Conservation (phyloP, 1,140 invertebrate genomes). For the Oedothorax gibbosus region DNA sequence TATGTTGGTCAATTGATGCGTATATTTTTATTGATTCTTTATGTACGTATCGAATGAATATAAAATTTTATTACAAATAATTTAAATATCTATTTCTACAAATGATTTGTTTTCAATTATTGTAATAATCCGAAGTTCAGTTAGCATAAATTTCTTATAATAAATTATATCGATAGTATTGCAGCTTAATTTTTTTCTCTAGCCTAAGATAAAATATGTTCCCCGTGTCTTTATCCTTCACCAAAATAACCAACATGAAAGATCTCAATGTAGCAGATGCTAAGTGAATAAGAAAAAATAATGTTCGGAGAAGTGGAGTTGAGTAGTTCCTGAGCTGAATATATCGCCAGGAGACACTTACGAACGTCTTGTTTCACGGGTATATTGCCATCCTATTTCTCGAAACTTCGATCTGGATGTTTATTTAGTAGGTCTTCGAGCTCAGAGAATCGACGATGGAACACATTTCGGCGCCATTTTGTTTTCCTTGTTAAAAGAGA, state of each 20-base stretch:
- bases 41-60: too few relatives aligned
- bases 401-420: constrained; percentile 25
- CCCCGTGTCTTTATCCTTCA: neutral
- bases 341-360: constrained; percentile 30
- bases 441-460: neutral
- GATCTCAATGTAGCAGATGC: constrained; percentile 2
- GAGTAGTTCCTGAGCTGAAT: constrained; percentile 30
- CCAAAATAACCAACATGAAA: constrained; percentile 26
- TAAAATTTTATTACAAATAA: too few relatives aligned
- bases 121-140: too few relatives aligned
- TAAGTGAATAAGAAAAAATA: constrained; percentile 30
- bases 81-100: too few relatives aligned
- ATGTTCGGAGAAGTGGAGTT: constrained; percentile 24
- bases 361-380: constrained; percentile 31
- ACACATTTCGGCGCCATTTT: constrained; percentile 29
- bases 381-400: constrained; percentile 35
- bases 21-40: too few relatives aligned
- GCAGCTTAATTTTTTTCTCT: too few relatives aligned
- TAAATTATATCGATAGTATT: too few relatives aligned
- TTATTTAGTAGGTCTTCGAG: constrained; percentile 34
- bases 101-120: too few relatives aligned
- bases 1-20: too few relatives aligned
- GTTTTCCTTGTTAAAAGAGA: neutral
- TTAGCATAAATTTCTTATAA: too few relatives aligned
- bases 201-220: too few relatives aligned